phyloP scores from a whole-genome alignment of 2,797 vertebrate species.

The Avahi laniger region DNA sequence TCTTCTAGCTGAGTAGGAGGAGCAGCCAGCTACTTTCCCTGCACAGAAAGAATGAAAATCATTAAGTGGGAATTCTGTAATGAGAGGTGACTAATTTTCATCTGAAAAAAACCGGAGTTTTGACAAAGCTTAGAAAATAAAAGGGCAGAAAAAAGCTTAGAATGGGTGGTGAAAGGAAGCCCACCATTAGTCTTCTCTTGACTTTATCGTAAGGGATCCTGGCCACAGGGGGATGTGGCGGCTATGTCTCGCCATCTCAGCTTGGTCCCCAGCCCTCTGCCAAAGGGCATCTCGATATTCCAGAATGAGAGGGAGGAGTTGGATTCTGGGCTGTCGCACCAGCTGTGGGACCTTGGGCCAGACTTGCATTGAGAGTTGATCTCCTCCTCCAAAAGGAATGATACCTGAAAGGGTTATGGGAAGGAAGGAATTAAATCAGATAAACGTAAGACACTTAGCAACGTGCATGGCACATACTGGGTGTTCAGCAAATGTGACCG shows the following conservation, averaged over 20 bases:
- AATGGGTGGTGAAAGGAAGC: neutral
- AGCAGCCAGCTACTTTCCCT: neutral
- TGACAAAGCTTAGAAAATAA: neutral
- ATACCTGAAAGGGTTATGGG: neutral
- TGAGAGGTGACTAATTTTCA: neutral
- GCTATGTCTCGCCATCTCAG: fast-evolving
- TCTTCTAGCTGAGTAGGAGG: neutral
- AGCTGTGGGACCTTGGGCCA: neutral
- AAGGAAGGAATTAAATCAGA: neutral
- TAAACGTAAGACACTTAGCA: neutral
- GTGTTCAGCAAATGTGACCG: neutral
- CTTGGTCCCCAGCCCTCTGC: neutral
- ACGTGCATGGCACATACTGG: too few relatives aligned
- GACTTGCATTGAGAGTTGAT: neutral
- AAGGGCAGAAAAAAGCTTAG: neutral
- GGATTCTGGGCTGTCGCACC: neutral
- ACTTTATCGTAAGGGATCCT: neutral
- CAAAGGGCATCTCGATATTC: neutral
- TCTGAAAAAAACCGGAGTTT: neutral
- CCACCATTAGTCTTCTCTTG: neutral
- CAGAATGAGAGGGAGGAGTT: neutral
- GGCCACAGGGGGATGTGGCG: neutral
- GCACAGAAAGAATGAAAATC: neutral
- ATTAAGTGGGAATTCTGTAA: neutral
- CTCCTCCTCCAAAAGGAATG: neutral